These are phyloP conservation scores for Macquaria australasica DNA, from an alignment of 2,113 vertebrate genomes.

Conservation along the genomic window DNA sequence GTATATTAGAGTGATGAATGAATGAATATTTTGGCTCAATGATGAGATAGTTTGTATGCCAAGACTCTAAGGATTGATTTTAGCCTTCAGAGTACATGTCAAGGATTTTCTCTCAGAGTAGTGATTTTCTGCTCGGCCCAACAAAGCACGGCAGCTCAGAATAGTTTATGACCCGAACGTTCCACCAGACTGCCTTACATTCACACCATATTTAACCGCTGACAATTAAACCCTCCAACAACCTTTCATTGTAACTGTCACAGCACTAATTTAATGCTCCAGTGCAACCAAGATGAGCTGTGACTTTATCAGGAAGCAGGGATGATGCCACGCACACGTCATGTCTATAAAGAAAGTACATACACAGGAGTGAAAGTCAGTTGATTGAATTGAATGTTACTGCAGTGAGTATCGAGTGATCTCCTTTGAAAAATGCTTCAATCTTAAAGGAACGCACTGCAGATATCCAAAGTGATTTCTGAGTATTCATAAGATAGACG, in stretches of 20 bases:
- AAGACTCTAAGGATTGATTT: constrained; percentile 59
- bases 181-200: constrained; percentile 55
- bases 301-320: constrained; percentile 41
- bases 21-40: constrained; percentile 1
- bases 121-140: constrained; percentile 61
- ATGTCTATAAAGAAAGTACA: constrained; percentile 1
- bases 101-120: constrained; percentile 47
- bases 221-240: constrained; percentile 72
- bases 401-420: not conserved
- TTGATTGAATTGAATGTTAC: not conserved
- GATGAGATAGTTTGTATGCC: constrained; percentile 21
- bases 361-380: constrained; percentile 8
- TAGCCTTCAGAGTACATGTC: constrained; percentile 46
- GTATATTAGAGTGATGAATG: constrained; percentile 19
- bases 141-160: constrained; percentile 46
- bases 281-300: constrained; percentile 54
- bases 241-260: constrained; percentile 61
- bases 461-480: not conserved
- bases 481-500: not conserved
- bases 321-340: constrained; percentile 13
- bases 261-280: constrained; percentile 68
- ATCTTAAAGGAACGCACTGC: not conserved
- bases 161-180: constrained; percentile 63
- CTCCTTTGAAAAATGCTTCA: not conserved
- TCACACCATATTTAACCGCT: constrained; percentile 68